These are phyloP conservation scores for Conchocele bisecta DNA, from an alignment of 2,888 invertebrate species.

Conservation along the genomic window DNA sequence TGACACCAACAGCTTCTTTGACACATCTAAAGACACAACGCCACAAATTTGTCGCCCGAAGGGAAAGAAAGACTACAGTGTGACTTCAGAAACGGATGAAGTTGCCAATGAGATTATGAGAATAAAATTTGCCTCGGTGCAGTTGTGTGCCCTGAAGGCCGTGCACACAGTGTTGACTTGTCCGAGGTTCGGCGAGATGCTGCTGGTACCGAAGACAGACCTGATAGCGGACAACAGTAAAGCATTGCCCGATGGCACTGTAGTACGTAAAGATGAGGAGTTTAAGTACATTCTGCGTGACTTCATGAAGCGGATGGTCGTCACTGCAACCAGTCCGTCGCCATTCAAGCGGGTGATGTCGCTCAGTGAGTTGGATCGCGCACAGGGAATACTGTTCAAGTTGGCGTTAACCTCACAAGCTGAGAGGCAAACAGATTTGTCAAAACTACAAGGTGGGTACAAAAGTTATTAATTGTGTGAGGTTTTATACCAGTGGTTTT, in stretches of 20 bases:
- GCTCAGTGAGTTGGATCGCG: slow-evolving; percentile 80
- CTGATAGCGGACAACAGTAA: slow-evolving; percentile 68
- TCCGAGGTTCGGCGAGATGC: slow-evolving; percentile 85
- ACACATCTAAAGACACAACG: too few relatives aligned
- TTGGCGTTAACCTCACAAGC: slow-evolving; percentile 80
- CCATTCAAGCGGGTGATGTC: slow-evolving; percentile 77
- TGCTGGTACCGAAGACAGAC: slow-evolving; percentile 84
- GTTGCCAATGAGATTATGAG: slow-evolving; percentile 38
- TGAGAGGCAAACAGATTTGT: slow-evolving; percentile 67
- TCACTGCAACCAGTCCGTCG: slow-evolving; percentile 76
- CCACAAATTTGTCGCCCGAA: too few relatives aligned
- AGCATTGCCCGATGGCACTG: slow-evolving; percentile 68
- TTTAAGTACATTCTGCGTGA: slow-evolving; percentile 71
- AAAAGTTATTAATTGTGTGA: too few relatives aligned
- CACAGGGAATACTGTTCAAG: slow-evolving; percentile 78
- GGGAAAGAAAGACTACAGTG: too few relatives aligned
- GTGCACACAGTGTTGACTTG: slow-evolving; percentile 85
- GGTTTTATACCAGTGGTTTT: too few relatives aligned
- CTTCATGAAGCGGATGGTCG: slow-evolving; percentile 80
- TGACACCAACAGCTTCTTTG: too few relatives aligned
- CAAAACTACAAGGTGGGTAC: slow-evolving; percentile 40
- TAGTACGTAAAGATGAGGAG: slow-evolving; percentile 72
- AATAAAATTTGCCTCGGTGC: slow-evolving; percentile 82
- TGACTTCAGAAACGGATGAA: too few relatives aligned
- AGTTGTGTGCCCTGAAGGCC: slow-evolving; percentile 86